Evolutionary conservation across 2,797 vertebrate genomes (phyloP).

Genomic region (Macropodus opercularis): DNA sequence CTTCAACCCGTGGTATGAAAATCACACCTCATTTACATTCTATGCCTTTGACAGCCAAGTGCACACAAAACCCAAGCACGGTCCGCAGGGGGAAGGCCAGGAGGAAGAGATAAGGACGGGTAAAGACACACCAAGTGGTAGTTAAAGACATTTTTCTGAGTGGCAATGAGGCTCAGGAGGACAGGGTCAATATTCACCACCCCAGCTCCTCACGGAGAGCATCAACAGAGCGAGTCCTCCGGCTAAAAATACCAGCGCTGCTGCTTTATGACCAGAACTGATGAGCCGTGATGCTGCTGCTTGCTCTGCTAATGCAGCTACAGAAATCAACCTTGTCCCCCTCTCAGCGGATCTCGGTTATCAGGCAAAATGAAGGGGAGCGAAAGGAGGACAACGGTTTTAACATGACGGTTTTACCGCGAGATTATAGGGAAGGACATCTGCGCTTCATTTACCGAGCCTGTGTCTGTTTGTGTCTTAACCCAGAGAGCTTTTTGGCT

Average conservation of each 20-base stretch:
- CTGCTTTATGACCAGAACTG: conserved; percentile 67
- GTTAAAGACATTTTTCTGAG: conserved; percentile 43
- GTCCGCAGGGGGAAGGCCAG: neutral
- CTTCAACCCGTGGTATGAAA: neutral
- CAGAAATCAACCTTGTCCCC: conserved; percentile 45
- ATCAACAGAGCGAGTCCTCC: conserved; percentile 50
- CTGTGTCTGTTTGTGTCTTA: conserved; percentile 5
- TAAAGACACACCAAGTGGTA: conserved; percentile 23
- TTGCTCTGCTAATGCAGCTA: conserved; percentile 50
- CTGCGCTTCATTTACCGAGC: conserved; percentile 7
- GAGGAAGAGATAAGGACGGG: neutral
- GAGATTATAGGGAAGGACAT: conserved; percentile 39
- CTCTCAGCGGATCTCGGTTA: conserved; percentile 29
- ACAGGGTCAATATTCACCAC: conserved; percentile 64
- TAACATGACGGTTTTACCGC: conserved; percentile 26
- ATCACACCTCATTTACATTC: conserved; percentile 16
- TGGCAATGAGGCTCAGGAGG: conserved; percentile 47
- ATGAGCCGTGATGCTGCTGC: conserved; percentile 65
- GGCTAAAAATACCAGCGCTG: conserved; percentile 66
- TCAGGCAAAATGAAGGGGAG: conserved; percentile 34
- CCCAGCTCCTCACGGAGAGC: conserved; percentile 28
- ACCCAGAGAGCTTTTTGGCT: conserved; percentile 18
- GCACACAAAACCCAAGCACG: conserved; percentile 3
- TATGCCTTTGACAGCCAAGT: conserved; percentile 6
- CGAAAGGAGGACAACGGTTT: conserved; percentile 23